Conservation (phyloP, 2,797 vertebrate species). For the Tympanoctomys barrerae region DNA sequence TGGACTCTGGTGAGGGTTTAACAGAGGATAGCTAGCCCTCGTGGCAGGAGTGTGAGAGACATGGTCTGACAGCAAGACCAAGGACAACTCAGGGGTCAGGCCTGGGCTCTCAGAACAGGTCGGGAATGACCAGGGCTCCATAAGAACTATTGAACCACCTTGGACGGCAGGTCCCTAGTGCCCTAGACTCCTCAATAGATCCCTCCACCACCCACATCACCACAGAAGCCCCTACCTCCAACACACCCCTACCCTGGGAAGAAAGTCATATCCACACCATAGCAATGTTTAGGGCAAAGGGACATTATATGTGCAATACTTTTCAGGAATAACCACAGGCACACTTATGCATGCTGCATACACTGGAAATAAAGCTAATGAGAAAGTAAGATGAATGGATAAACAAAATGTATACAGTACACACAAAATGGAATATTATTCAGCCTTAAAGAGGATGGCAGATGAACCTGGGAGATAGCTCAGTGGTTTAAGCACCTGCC, state of each 20-base stretch:
- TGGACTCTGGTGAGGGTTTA: not conserved
- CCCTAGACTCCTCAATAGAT: not conserved
- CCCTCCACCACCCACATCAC: not conserved
- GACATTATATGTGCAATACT: not conserved
- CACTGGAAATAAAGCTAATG: not conserved
- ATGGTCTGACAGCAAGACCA: too few species aligned
- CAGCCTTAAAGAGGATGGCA: not conserved
- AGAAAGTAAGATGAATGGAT: not conserved
- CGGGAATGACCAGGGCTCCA: not conserved
- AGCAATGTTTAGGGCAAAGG: not conserved
- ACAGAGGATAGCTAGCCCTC: not conserved
- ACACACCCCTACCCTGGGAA: too few species aligned
- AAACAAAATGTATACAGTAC: not conserved
- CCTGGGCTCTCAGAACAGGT: not conserved
- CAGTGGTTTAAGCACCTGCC: too few species aligned
- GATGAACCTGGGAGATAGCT: too few species aligned
- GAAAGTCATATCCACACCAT: not conserved
- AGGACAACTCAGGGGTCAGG: not conserved
- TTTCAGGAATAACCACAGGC: not conserved
- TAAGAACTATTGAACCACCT: not conserved
- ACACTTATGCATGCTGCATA: not conserved
- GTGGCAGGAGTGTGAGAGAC: not conserved
- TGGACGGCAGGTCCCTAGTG: not conserved
- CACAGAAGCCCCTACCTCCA: too few species aligned
- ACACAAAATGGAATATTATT: not conserved